Evolutionary conservation across 1,140 invertebrate species (phyloP), one percentile per base, ranked within the genome.

Genomic region (Heliothis virescens): DNA sequence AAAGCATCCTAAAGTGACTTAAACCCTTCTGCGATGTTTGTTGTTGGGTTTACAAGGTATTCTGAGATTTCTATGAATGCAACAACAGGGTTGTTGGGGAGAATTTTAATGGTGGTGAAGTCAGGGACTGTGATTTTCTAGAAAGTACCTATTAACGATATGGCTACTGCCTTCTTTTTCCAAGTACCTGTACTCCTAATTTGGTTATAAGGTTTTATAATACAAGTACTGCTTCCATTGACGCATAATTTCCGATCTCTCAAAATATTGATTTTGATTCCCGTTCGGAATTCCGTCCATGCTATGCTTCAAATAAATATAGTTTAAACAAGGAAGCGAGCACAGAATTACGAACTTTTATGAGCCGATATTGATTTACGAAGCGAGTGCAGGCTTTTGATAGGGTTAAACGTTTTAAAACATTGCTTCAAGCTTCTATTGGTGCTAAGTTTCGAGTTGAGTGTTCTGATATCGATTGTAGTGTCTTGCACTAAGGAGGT

Each of bases 281-380:
- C 47, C 18, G 3, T 47, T 65, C 16, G n/a, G 15, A 47, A 47
- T 65, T 65, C 62, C 15, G 62, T 47, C 41, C 41, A 16, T 60
- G 57, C 12, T 21, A 48, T 47, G 34, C 47, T 50, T 34, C 21
- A 41, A 62, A 62, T 62, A 75, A 77, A 77, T 50, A 62, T 41
- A 29, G 48, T 52, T 62, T 47, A 76, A 63, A 77, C 60, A 26
- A 77, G 52, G 53, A 60, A 50, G 48, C 53, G 16, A 65, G 16
- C 59, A 26, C 5, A 13, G 60, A 29, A 77, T 63, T 53, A 65
- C 48, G 41, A 77, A 77, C 47, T 77, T 77, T 34, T 65, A 41
- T 26, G 47, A 48, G 55, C 15, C 3, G 5, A 60, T 77, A 77
- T 77, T 77, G 74, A 77, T 77, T 77, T 65, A 29, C 50, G 60